A percentile compares a stretch with the other conserved stretches of the same genome.
Evolutionary conservation across 35 echinoderm and acorn worm genomes (phyloP).

Genomic region (Strongylocentrotus purpuratus): DNA sequence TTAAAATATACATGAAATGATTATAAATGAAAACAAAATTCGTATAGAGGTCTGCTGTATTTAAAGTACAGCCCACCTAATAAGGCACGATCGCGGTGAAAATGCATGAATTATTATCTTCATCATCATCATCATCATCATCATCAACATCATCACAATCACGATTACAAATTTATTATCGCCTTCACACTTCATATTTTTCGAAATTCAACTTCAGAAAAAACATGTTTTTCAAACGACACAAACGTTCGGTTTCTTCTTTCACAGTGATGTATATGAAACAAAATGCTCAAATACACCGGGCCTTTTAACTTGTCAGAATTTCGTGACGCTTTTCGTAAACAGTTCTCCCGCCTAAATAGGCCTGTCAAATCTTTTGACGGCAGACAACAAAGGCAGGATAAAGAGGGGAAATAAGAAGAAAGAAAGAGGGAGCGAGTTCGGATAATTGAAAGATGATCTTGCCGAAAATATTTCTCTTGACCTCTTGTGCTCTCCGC

Average conservation of each 20-base stretch:
- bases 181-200: too few relatives aligned
- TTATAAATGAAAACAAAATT: too few relatives aligned
- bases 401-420: neutral
- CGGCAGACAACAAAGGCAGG: neutral
- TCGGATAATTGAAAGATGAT: neutral
- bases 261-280: neutral
- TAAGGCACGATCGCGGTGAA: too few relatives aligned
- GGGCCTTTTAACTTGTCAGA: neutral
- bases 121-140: too few relatives aligned
- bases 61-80: too few relatives aligned
- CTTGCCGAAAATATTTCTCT: slow-evolving; percentile 4
- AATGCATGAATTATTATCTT: too few relatives aligned
- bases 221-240: neutral
- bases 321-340: neutral
- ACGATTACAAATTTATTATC: too few relatives aligned
- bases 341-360: neutral
- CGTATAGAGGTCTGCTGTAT: too few relatives aligned
- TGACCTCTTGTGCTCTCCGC: neutral
- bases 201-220: neutral
- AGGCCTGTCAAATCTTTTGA: neutral
- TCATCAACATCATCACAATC: too few relatives aligned
- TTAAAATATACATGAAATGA: too few relatives aligned
- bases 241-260: neutral
- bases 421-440: neutral
- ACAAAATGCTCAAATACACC: neutral